These are phyloP conservation scores for Halcyon badia DNA, from an alignment of 2,797 vertebrate genomes.

Conservation along the genomic window DNA sequence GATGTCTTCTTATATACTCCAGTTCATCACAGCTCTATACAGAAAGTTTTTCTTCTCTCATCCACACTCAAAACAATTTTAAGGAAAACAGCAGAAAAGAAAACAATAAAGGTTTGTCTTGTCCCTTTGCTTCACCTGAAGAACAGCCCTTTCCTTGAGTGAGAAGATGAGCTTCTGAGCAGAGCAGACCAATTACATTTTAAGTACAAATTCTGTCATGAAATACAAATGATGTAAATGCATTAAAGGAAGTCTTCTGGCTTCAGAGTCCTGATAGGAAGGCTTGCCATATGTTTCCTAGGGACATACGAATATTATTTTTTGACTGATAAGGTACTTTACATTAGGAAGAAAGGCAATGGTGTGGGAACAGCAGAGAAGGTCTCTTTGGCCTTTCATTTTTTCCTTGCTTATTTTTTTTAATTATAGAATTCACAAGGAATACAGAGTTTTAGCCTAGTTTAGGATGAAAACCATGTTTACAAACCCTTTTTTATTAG, in stretches of 20 bases:
- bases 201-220: background rate
- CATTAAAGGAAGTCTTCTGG: background rate
- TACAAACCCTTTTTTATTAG: background rate
- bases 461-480: background rate
- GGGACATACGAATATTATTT: background rate
- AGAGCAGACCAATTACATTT: background rate
- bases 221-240: background rate
- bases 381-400: background rate
- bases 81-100: background rate
- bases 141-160: background rate
- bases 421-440: background rate
- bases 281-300: background rate
- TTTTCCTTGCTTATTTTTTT: background rate
- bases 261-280: background rate
- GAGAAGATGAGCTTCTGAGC: background rate
- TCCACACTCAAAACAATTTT: background rate
- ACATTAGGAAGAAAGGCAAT: background rate
- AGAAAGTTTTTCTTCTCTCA: background rate
- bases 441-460: background rate
- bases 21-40: background rate
- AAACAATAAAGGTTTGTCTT: background rate
- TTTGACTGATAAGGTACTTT: background rate
- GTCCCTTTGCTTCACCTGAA: background rate
- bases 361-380: background rate
- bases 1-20: background rate